phyloP scores from a whole-genome alignment of 2,797 vertebrate genomes.

The Manis pentadactyla region DNA sequence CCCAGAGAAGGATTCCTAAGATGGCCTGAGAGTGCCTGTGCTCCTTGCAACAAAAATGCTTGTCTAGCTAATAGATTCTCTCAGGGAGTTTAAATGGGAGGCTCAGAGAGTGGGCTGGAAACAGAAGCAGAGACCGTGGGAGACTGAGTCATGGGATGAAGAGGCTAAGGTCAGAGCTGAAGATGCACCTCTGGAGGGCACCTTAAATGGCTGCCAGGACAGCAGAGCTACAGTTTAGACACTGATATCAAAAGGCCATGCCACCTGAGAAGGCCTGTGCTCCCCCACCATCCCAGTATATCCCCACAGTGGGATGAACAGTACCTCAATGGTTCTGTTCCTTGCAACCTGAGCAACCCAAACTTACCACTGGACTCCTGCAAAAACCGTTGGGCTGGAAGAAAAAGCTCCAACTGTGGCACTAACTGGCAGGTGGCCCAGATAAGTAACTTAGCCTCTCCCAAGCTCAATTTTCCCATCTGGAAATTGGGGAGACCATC shows the following conservation, averaged over 20 bases:
- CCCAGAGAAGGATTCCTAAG: background rate
- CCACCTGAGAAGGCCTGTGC: background rate
- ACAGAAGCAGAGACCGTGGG: background rate
- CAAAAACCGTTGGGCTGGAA: background rate
- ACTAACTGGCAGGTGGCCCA: background rate
- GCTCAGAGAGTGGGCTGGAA: background rate
- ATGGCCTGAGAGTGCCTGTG: background rate
- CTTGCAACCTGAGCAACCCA: background rate
- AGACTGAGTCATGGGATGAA: background rate
- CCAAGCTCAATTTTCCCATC: conserved; percentile 58
- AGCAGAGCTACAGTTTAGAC: background rate
- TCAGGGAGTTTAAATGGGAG: background rate
- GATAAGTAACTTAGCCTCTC: conserved; percentile 1
- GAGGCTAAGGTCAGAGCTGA: background rate
- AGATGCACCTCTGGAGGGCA: background rate
- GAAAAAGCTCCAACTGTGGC: background rate
- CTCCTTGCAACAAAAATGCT: background rate
- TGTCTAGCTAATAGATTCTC: background rate
- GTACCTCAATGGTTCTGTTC: background rate
- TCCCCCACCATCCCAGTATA: fast-evolving
- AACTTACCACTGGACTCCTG: background rate
- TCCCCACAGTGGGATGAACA: background rate
- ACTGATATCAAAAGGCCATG: background rate
- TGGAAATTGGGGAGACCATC: conserved; percentile 53
- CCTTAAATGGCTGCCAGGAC: background rate